Conservation (phyloP, 2,888 invertebrate genomes). For the Congeria kusceri region DNA sequence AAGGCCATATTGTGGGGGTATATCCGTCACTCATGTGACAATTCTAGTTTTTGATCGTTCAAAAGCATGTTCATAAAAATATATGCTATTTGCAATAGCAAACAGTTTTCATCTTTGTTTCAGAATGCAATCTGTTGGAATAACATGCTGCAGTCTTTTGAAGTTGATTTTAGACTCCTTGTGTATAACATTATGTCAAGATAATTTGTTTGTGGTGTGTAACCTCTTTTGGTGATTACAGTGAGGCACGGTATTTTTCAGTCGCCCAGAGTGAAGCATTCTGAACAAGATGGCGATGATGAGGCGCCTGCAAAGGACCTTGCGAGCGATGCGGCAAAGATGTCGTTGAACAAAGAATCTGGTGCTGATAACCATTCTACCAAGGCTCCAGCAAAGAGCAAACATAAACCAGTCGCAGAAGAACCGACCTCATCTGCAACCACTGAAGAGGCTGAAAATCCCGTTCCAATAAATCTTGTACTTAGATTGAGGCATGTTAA, state of each 20-base stretch:
- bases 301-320: conserved; percentile 54
- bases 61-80: too few species aligned
- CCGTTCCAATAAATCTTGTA: conserved; percentile 76
- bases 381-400: neutral
- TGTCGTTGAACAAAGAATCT: conserved; percentile 16
- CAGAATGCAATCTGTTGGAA: too few species aligned
- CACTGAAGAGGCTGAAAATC: conserved; percentile 2
- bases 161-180: too few species aligned
- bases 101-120: too few species aligned
- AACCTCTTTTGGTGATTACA: too few species aligned
- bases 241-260: conserved; percentile 3
- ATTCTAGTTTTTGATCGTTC: too few species aligned
- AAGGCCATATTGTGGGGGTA: too few species aligned
- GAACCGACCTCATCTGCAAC: conserved; percentile 2
- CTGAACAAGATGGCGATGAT: conserved; percentile 33
- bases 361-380: neutral
- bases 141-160: too few species aligned
- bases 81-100: too few species aligned
- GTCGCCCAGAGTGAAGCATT: conserved; percentile 34
- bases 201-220: too few species aligned
- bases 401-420: neutral
- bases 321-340: conserved; percentile 38
- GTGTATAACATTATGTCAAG: too few species aligned
- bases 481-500: conserved; percentile 74
- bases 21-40: too few species aligned